Percentiles rank a stretch among this genome's conserved stretches.
Evolutionary conservation across 2,888 invertebrate species (phyloP).

Genomic region (Sesamia inferens): DNA sequence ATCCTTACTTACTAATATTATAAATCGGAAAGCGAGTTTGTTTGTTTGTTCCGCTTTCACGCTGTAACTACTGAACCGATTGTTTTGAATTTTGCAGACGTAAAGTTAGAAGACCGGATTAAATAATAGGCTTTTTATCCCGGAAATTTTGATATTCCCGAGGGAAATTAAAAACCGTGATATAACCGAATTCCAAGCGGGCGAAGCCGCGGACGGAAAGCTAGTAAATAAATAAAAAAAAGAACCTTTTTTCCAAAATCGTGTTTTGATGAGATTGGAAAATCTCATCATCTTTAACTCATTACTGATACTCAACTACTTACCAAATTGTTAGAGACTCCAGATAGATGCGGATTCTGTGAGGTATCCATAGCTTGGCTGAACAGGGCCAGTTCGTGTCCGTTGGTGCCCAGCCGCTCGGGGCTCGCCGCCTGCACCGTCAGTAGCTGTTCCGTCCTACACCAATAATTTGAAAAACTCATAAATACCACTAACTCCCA

Average conservation of each 20-base stretch:
- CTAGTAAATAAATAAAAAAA: too few species aligned
- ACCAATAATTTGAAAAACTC: constrained; percentile 76
- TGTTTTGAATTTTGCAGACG: too few species aligned
- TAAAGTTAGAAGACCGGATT: too few species aligned
- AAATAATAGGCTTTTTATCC: too few species aligned
- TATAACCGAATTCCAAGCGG: too few species aligned
- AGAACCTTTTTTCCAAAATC: not conserved
- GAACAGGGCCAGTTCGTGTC: constrained; percentile 92
- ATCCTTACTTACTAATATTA: too few species aligned
- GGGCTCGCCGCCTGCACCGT: constrained; percentile 89
- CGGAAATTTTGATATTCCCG: too few species aligned
- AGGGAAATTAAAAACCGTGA: too few species aligned
- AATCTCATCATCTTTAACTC: not conserved
- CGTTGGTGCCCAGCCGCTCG: constrained; percentile 90
- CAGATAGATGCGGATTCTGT: constrained; percentile 90
- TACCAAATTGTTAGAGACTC: constrained; percentile 88
- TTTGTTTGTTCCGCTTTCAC: too few species aligned
- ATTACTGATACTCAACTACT: constrained; percentile 50
- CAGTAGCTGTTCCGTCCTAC: constrained; percentile 87
- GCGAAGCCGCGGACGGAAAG: too few species aligned
- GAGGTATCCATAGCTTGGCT: constrained; percentile 94
- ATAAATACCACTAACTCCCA: constrained; percentile 70
- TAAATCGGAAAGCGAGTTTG: too few species aligned
- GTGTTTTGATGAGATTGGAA: not conserved
- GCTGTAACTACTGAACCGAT: too few species aligned